Evolutionary conservation across 2,797 vertebrate species (phyloP).

Genomic region (Aplochiton taeniatus): DNA sequence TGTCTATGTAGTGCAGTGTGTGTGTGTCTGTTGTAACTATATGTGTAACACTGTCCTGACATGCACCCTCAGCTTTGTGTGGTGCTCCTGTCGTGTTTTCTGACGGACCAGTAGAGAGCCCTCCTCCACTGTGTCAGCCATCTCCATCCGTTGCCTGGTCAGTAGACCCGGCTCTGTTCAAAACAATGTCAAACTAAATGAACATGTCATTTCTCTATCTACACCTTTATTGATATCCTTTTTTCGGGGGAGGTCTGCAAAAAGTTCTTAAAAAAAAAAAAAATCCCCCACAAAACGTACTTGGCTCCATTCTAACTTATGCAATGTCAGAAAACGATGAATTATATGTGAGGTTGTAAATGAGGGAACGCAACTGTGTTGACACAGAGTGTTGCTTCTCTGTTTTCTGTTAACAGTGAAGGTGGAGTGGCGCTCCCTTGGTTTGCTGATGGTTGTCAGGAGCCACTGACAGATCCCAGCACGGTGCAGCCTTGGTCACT

Average conservation of each 20-base stretch:
- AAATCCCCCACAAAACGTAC: too few relatives aligned
- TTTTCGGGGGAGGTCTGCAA: too few relatives aligned
- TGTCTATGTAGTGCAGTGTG: background rate
- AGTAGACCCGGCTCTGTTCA: too few relatives aligned
- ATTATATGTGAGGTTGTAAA: too few relatives aligned
- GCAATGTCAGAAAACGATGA: too few relatives aligned
- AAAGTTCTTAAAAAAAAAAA: too few relatives aligned
- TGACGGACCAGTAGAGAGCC: slow-evolving; percentile 26
- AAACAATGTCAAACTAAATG: too few relatives aligned
- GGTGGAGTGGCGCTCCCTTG: slow-evolving; percentile 49
- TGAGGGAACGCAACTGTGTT: background rate
- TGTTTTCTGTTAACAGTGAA: slow-evolving; percentile 39
- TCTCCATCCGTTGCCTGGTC: too few relatives aligned
- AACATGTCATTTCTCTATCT: too few relatives aligned
- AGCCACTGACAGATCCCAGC: background rate
- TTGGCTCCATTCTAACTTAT: too few relatives aligned
- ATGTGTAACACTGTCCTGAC: background rate
- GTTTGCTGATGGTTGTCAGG: slow-evolving; percentile 52
- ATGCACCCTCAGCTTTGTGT: slow-evolving; percentile 60
- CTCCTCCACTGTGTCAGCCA: too few relatives aligned
- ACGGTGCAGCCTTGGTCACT: background rate
- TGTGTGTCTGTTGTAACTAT: background rate
- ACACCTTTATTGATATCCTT: too few relatives aligned
- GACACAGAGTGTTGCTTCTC: background rate
- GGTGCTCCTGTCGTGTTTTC: slow-evolving; percentile 24